phyloP scores from a whole-genome alignment of 2,113 vertebrate species.

The Charadrius vociferus region DNA sequence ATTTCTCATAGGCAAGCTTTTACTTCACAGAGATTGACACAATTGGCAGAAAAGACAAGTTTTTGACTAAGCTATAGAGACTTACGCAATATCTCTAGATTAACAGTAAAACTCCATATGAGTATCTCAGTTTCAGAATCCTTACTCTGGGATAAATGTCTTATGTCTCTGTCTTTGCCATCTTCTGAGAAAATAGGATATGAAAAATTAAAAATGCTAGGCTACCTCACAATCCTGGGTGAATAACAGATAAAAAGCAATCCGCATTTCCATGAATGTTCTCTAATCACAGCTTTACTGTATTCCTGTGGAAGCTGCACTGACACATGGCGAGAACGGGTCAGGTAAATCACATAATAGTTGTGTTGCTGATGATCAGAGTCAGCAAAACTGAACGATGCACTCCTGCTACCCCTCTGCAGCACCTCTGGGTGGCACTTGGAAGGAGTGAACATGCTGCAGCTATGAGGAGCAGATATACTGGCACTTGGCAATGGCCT shows the following conservation, averaged over 20 bases:
- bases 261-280: background rate
- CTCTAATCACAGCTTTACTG: background rate
- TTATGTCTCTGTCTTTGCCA: background rate
- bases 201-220: background rate
- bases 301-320: background rate
- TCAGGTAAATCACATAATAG: background rate
- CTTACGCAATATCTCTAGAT: background rate
- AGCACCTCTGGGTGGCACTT: background rate
- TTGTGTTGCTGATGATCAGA: background rate
- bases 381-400: accelerated
- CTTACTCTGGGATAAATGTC: background rate
- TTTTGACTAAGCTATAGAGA: background rate
- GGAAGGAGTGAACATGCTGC: background rate
- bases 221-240: background rate
- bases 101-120: background rate
- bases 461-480: background rate
- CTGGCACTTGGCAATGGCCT: background rate
- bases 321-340: background rate
- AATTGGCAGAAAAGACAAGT: background rate
- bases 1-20: background rate
- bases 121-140: background rate
- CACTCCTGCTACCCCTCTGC: background rate
- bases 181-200: background rate
- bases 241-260: background rate
- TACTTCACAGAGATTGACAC: background rate